A percentile compares a stretch with the other conserved stretches of the same genome.
Conservation (phyloP, 2,797 vertebrate genomes). For the Simalia tracyae region DNA sequence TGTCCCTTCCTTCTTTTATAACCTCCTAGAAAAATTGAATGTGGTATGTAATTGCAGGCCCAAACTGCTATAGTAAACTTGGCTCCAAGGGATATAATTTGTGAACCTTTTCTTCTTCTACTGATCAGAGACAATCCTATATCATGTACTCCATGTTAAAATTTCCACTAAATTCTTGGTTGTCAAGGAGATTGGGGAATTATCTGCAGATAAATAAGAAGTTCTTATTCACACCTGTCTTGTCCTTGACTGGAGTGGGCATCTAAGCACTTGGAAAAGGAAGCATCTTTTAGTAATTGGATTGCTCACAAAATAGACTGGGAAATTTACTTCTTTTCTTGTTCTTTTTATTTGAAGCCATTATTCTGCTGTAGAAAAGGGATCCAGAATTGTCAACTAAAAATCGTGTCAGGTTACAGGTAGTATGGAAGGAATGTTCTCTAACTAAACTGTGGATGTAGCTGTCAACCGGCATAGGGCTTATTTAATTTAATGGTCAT, state of each 20-base stretch:
- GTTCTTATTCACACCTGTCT: conserved; percentile 23
- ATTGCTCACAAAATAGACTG: too few relatives aligned
- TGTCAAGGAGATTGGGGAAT: conserved; percentile 50
- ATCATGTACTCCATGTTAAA: conserved; percentile 17
- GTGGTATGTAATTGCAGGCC: not conserved
- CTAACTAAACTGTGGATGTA: not conserved
- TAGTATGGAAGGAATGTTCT: not conserved
- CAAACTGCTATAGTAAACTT: rapidly evolving
- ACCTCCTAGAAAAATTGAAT: not conserved
- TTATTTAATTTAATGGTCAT: not conserved
- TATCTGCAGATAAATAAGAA: not conserved
- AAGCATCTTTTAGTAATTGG: not conserved
- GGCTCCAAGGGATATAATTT: not conserved
- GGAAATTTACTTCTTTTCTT: not conserved
- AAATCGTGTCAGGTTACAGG: not conserved
- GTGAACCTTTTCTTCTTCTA: not conserved
- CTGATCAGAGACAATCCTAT: not conserved
- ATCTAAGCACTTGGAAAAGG: not conserved
- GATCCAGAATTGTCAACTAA: not conserved
- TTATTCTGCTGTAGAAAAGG: not conserved
- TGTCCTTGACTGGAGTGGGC: rapidly evolving
- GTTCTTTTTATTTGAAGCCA: not conserved
- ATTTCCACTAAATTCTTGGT: not conserved
- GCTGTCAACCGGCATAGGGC: not conserved
- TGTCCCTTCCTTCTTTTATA: not conserved